A percentile compares a stretch with the other conserved stretches of the same genome.
phyloP scores from a whole-genome alignment of 1,140 invertebrate genomes.

The Chironomus tepperi region DNA sequence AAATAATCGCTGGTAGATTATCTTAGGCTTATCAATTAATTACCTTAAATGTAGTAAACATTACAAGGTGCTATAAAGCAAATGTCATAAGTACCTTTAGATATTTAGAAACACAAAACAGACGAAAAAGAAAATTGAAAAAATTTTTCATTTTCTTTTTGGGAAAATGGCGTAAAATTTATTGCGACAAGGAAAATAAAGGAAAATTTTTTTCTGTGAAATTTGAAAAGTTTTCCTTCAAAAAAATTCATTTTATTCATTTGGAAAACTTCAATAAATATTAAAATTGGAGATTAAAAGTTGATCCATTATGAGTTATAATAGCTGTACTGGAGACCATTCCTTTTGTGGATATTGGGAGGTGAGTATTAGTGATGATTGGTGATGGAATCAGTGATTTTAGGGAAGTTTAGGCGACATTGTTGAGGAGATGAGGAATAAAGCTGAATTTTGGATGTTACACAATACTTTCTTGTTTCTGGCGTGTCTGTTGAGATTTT shows the following conservation, averaged over 20 bases:
- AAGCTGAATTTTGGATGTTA: too few species aligned
- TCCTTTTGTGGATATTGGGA: constrained; percentile 38
- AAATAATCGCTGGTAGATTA: constrained; percentile 4
- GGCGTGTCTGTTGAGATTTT: too few species aligned
- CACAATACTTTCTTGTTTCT: too few species aligned
- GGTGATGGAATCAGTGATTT: neutral
- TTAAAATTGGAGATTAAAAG: neutral
- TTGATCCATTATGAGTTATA: neutral
- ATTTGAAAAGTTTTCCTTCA: neutral
- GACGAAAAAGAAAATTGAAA: neutral
- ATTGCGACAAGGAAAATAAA: neutral
- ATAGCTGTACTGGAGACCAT: constrained; percentile 31
- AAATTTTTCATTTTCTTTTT: neutral
- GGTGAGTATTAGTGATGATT: constrained; percentile 29
- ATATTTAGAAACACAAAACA: neutral
- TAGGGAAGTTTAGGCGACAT: constrained; percentile 16
- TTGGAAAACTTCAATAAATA: neutral
- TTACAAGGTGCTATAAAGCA: neutral
- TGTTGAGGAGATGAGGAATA: too few species aligned
- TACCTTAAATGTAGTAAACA: neutral
- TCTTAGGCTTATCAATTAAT: neutral
- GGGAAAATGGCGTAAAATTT: neutral
- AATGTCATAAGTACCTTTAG: neutral
- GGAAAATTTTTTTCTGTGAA: neutral
- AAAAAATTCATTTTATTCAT: neutral